phyloP scores from a whole-genome alignment of 2,113 vertebrate species.

The Hippocampus abdominalis region DNA sequence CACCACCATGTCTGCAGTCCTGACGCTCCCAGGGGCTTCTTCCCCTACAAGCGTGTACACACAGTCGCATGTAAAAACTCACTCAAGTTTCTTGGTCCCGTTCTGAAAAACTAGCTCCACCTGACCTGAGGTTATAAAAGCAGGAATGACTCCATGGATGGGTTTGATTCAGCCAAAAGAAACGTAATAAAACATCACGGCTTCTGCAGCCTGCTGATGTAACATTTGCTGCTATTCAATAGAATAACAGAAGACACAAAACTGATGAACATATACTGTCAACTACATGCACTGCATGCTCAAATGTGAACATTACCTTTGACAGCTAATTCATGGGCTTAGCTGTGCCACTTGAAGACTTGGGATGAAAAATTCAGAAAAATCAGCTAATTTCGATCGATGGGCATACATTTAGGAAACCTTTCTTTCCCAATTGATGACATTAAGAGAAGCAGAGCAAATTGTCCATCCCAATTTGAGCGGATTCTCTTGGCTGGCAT shows the following conservation, averaged over 20 bases:
- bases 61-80: conserved; percentile 27
- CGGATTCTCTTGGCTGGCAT: no score
- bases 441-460: no score
- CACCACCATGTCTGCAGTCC: conserved; percentile 48
- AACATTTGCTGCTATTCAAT: conserved; percentile 14
- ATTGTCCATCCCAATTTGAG: no score
- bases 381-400: background rate
- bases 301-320: background rate
- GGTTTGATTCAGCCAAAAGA: conserved; percentile 52
- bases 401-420: no score
- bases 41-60: background rate
- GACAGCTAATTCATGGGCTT: conserved; percentile 1
- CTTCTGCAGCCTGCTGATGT: conserved; percentile 17
- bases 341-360: background rate
- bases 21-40: conserved; percentile 31
- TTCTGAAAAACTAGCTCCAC: conserved; percentile 36
- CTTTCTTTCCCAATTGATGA: background rate
- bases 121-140: conserved; percentile 55
- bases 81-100: background rate
- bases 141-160: conserved; percentile 38
- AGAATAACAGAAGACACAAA: background rate
- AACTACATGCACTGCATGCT: background rate
- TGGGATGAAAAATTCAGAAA: conserved; percentile 1
- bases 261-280: background rate
- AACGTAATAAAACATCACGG: conserved; percentile 38